Percentiles rank a stretch among this genome's conserved stretches.
Conservation (phyloP, 2,113 vertebrate species). For the Eolophus roseicapilla region DNA sequence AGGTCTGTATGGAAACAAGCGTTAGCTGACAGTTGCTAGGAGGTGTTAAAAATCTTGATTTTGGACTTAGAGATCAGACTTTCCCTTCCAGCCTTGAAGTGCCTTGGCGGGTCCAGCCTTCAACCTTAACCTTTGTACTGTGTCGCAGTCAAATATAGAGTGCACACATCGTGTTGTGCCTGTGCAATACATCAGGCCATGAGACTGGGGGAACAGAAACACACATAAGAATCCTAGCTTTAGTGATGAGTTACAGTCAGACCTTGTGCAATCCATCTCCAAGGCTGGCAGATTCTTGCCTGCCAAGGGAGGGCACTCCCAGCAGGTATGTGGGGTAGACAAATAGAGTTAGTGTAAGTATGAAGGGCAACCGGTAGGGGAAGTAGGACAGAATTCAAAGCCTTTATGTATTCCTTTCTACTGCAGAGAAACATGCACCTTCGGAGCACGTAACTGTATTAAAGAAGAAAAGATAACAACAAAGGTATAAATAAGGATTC, state of each 20-base stretch:
- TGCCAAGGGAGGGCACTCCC: conserved; percentile 26
- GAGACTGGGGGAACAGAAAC: neutral
- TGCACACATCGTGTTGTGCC: rapidly evolving
- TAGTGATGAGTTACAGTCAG: neutral
- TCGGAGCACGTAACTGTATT: rapidly evolving
- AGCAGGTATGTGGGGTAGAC: neutral
- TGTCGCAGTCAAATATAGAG: neutral
- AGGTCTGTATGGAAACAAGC: neutral
- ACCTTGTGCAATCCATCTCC: neutral
- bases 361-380: neutral
- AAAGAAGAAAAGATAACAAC: neutral
- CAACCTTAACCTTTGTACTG: neutral
- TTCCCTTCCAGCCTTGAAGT: neutral
- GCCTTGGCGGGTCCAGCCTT: neutral
- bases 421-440: neutral
- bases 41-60: neutral
- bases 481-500: neutral
- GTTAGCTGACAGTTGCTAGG: neutral
- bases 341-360: neutral
- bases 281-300: neutral
- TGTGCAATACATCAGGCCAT: neutral
- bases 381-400: conserved; percentile 12
- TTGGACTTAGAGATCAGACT: neutral
- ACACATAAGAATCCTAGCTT: neutral
- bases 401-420: neutral